A percentile compares a stretch with the other conserved stretches of the same genome.
phyloP scores from a whole-genome alignment of 53 echinoderm and acorn worm species.

The Paracentrotus lividus region DNA sequence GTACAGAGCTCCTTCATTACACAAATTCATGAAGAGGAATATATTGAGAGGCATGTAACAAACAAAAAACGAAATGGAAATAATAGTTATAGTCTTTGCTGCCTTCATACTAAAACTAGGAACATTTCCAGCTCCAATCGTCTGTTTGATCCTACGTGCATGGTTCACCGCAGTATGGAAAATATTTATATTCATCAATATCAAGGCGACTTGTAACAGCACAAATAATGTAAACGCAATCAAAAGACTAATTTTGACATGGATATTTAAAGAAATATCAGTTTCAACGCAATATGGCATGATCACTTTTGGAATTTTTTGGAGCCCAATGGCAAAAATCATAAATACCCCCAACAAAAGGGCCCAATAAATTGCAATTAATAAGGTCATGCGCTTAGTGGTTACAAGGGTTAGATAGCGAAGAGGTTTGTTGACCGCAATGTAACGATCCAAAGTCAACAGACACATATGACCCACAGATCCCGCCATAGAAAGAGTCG shows the following conservation, averaged over 20 bases:
- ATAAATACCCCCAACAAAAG: background rate
- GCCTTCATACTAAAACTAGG: background rate
- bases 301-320: background rate
- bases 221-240: background rate
- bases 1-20: background rate
- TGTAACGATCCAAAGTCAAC: slow-evolving; percentile 34
- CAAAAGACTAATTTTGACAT: background rate
- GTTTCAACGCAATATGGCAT: background rate
- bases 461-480: background rate
- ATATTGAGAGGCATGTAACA: background rate
- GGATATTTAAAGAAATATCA: background rate
- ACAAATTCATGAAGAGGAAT: background rate
- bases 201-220: background rate
- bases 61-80: background rate
- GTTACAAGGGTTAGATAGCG: slow-evolving; percentile 19
- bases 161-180: background rate
- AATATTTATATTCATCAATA: background rate
- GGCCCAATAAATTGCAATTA: background rate
- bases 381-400: background rate
- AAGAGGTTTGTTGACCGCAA: slow-evolving; percentile 26
- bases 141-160: background rate
- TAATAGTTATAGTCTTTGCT: background rate
- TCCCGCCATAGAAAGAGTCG: background rate
- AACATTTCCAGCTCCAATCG: background rate
- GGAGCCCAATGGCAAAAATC: background rate